phyloP scores from a whole-genome alignment of 2,888 invertebrate species.

The Alloscopus bannaensis region DNA sequence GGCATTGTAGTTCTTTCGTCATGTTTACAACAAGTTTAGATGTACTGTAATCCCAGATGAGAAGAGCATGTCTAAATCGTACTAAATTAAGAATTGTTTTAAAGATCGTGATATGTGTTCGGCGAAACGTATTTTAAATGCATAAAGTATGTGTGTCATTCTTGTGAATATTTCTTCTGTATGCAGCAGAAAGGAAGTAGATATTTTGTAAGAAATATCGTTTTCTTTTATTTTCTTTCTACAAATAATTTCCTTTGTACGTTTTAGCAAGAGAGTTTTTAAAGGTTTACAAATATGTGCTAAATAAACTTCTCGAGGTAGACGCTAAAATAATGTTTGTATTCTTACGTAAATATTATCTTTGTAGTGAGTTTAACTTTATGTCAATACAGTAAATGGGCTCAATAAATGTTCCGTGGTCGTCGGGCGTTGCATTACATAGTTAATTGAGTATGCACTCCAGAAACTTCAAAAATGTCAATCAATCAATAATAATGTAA shows the following conservation, averaged over 20 bases:
- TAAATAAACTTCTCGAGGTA: slow-evolving; percentile 15
- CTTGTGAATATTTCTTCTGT: neutral
- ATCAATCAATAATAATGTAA: slow-evolving; percentile 3
- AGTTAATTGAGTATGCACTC: too few species aligned
- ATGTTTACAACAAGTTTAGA: too few species aligned
- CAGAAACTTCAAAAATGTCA: neutral
- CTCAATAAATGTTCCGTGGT: neutral
- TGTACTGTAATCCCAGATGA: too few species aligned
- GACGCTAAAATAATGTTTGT: neutral
- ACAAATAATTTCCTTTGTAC: slow-evolving; percentile 1
- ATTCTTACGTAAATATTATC: neutral
- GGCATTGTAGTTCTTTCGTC: too few species aligned
- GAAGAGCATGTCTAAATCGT: too few species aligned
- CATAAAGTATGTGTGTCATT: neutral
- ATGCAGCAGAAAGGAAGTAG: too few species aligned
- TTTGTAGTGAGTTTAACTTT: neutral
- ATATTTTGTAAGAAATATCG: too few species aligned
- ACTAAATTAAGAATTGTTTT: too few species aligned
- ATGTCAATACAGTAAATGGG: neutral
- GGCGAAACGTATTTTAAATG: too few species aligned
- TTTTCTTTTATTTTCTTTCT: too few species aligned
- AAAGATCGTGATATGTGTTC: too few species aligned
- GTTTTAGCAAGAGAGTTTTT: slow-evolving; percentile 8
- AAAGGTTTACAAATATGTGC: neutral
- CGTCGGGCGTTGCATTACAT: too few species aligned